Evolutionary conservation across 2,797 vertebrate genomes (phyloP).

Genomic region (Orestias chungarensis): DNA sequence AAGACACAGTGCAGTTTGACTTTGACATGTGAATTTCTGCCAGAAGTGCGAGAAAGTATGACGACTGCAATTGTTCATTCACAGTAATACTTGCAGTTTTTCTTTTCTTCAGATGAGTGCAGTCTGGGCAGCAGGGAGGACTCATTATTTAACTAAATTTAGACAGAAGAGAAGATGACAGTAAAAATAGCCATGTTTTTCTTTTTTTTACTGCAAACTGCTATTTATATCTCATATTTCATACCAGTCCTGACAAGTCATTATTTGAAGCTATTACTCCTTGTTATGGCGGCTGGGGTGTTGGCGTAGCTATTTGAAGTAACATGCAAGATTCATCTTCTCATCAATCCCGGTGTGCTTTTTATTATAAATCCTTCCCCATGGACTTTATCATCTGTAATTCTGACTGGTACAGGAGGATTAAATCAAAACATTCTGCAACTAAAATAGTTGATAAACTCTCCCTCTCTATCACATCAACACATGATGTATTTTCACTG

Average conservation of each 20-base stretch:
- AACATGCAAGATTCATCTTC: slow-evolving; percentile 52
- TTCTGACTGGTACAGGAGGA: background rate
- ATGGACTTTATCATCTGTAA: background rate
- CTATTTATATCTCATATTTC: slow-evolving; percentile 70
- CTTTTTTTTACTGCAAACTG: slow-evolving; percentile 20
- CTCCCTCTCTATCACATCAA: background rate
- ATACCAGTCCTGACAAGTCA: slow-evolving; percentile 60
- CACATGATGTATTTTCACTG: slow-evolving; percentile 1
- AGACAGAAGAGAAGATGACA: slow-evolving; percentile 54
- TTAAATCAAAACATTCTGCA: slow-evolving; percentile 7
- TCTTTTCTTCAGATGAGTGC: slow-evolving; percentile 42
- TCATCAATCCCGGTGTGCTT: slow-evolving; percentile 19
- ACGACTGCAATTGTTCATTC: slow-evolving; percentile 15
- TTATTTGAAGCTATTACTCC: slow-evolving; percentile 64
- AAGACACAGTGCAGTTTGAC: slow-evolving; percentile 20
- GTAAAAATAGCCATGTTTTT: slow-evolving; percentile 64
- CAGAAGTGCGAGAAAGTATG: slow-evolving; percentile 26
- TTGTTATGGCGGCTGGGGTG: slow-evolving; percentile 62
- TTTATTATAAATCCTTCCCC: slow-evolving; percentile 11
- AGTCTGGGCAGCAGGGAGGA: slow-evolving; percentile 38
- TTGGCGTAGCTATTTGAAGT: slow-evolving; percentile 46
- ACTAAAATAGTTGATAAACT: slow-evolving; percentile 5
- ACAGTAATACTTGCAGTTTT: slow-evolving; percentile 21
- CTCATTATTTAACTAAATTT: slow-evolving; percentile 68
- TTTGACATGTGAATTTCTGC: slow-evolving; percentile 15